These are phyloP conservation scores for Ophiothrix spiculata DNA, from an alignment of 35 echinoderm and acorn worm species.

Conservation along the genomic window DNA sequence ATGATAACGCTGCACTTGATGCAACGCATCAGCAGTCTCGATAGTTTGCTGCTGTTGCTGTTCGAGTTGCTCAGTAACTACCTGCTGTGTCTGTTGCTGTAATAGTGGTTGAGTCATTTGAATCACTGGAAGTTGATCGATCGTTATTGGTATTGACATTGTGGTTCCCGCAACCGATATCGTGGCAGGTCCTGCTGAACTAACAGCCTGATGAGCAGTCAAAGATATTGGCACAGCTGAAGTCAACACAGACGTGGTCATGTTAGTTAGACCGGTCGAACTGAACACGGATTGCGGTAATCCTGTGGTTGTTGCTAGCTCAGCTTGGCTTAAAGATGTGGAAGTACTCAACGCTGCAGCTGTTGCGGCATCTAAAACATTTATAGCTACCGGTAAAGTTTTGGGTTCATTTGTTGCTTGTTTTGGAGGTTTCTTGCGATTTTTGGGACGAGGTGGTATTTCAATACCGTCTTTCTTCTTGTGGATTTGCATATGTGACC, in stretches of 20 bases:
- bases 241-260: not conserved
- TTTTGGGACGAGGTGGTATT: not conserved
- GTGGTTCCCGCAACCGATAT: too few species aligned
- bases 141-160: not conserved
- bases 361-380: not conserved
- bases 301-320: not conserved
- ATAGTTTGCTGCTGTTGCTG: not conserved
- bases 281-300: not conserved
- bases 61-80: not conserved
- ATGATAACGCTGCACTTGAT: not conserved
- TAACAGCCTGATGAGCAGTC: not conserved
- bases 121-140: not conserved
- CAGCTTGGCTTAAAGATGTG: not conserved
- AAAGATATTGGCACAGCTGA: not conserved
- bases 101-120: not conserved
- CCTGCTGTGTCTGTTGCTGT: not conserved
- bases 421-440: not conserved
- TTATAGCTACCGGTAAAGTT: not conserved
- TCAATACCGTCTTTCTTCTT: constrained; percentile 5
- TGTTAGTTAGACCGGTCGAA: not conserved
- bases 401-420: too few species aligned
- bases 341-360: not conserved
- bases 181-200: too few species aligned
- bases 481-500: constrained; percentile 89
- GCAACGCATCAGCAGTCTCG: not conserved